Percentiles rank a stretch among this genome's conserved stretches.
phyloP scores from a whole-genome alignment of 2,113 vertebrate species.

The Myodes glareolus region DNA sequence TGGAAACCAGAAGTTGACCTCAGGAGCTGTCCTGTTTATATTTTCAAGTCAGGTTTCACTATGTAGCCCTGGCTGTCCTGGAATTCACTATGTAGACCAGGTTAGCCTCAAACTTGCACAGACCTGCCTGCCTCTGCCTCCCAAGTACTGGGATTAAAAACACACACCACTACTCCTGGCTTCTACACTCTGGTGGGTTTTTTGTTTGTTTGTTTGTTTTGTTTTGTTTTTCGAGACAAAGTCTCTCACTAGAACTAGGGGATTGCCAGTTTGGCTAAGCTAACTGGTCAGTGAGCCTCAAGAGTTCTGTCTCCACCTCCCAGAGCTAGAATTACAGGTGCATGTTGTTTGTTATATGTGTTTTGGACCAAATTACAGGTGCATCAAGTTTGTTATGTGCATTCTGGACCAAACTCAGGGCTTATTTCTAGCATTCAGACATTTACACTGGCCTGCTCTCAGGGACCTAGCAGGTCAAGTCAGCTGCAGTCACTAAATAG shows the following conservation, averaged over 20 bases:
- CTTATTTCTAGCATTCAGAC: not conserved
- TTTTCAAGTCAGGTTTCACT: not conserved
- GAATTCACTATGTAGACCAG: not conserved
- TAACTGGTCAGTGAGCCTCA: not conserved
- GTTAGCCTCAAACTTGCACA: not conserved
- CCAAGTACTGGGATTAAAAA: not conserved
- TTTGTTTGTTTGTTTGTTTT: not conserved
- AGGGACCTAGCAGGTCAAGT: too few relatives aligned
- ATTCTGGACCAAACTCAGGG: not conserved
- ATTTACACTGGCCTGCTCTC: too few relatives aligned
- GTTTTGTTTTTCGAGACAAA: not conserved
- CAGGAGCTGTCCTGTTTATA: not conserved
- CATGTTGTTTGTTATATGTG: not conserved
- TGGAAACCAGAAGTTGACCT: not conserved
- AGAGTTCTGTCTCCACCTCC: too few relatives aligned
- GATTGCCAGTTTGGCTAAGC: not conserved
- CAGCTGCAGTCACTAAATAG: too few relatives aligned
- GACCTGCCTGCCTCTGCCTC: not conserved
- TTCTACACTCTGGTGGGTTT: not conserved
- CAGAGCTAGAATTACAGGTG: not conserved
- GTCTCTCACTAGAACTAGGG: not conserved
- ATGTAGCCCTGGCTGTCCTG: not conserved
- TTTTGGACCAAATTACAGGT: not conserved
- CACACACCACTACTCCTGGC: not conserved
- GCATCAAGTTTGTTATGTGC: not conserved